phyloP scores from a whole-genome alignment of 2,888 invertebrate species.

The Eupeodes luniger region DNA sequence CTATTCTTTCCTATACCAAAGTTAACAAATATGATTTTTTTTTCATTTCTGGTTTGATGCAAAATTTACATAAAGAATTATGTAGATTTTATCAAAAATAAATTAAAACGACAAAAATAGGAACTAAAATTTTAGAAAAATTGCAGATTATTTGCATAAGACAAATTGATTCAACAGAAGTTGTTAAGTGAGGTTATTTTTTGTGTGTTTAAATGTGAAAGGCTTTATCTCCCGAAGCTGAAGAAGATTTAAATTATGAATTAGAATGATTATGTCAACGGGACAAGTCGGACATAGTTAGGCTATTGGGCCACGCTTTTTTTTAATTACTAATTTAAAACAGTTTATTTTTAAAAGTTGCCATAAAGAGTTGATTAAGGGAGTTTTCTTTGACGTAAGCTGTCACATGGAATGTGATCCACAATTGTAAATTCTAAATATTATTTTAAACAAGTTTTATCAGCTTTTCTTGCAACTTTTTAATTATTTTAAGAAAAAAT shows the following conservation, averaged over 20 bases:
- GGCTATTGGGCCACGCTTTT: no score
- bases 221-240: no score
- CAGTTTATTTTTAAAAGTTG: no score
- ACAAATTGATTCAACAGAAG: neutral
- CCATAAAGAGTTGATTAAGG: no score
- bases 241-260: neutral
- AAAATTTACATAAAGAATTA: constrained; percentile 20
- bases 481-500: no score
- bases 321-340: no score
- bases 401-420: no score
- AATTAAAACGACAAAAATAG: neutral
- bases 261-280: constrained; percentile 6
- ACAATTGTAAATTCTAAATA: no score
- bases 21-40: no score
- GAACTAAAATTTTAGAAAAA: constrained; percentile 9
- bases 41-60: constrained; percentile 11
- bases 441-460: no score
- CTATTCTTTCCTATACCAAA: neutral
- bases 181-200: constrained; percentile 2
- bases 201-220: neutral
- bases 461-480: no score
- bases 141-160: constrained; percentile 27
- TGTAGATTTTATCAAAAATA: neutral
- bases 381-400: no score
- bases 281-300: neutral